Evolutionary conservation across 2,888 invertebrate genomes (phyloP).

Genomic region (Tinea semifulvella): DNA sequence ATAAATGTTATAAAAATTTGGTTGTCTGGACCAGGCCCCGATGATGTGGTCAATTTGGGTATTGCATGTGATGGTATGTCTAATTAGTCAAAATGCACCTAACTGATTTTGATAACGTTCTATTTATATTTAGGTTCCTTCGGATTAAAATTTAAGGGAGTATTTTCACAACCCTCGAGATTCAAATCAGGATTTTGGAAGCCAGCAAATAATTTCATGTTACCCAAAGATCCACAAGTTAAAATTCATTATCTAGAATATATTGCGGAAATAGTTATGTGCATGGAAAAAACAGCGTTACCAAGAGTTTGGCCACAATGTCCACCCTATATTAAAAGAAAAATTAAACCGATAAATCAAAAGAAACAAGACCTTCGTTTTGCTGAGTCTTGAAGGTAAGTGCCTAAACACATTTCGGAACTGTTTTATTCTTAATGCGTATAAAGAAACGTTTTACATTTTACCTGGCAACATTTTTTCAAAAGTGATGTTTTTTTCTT

Average conservation of each 20-base stretch:
- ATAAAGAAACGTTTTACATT: not conserved
- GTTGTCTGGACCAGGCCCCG: conserved; percentile 43
- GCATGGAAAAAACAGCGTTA: conserved; percentile 30
- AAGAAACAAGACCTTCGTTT: conserved; percentile 7
- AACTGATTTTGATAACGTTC: no score
- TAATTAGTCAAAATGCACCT: no score
- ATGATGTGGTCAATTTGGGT: conserved; percentile 60
- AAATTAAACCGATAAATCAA: not conserved
- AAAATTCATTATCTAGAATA: conserved; percentile 39
- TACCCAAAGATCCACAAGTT: conserved; percentile 43
- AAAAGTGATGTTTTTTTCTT: no score
- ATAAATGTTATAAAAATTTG: conserved; percentile 58
- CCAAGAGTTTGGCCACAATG: conserved; percentile 27
- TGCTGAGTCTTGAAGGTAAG: no score
- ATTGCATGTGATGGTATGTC: conserved; percentile 59
- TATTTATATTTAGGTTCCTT: conserved; percentile 47
- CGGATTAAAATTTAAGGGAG: conserved; percentile 57
- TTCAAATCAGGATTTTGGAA: conserved; percentile 48
- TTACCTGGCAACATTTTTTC: not conserved
- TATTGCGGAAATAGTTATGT: conserved; percentile 36
- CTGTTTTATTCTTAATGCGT: not conserved
- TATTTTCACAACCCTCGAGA: conserved; percentile 67
- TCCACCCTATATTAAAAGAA: conserved; percentile 1
- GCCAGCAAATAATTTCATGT: conserved; percentile 41
- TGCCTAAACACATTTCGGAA: not conserved